Base-by-base conservation (phyloP, 2,888 invertebrate genomes). In the Pachycephus smyrnensis region DNA sequence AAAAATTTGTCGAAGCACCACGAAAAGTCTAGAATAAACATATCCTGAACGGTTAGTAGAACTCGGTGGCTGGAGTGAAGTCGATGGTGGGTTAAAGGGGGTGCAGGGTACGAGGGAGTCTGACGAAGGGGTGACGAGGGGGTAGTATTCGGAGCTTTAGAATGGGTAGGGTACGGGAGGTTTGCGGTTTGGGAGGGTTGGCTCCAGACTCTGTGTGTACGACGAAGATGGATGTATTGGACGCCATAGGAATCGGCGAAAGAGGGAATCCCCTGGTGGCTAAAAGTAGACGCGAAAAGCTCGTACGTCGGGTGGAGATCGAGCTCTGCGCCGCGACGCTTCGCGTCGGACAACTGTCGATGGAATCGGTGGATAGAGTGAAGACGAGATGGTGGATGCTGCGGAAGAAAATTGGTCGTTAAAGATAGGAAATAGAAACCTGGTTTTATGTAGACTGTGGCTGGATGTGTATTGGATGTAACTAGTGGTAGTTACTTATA, bases 1-100 rank as follows among this genome's bases (percentile, higher is more conserved):
- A 86, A 88, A 89, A 88, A 88, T 88, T 86, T 85, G 86, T 86
- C 84, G 79, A 82, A 86, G 80, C 79, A 81, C 79, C 80, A 80
- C 78, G 82, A 84, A 87, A 87, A 89, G 85, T 81, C 84, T 82
- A 84, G 86, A 89, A 89, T 88, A 87, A 88, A 89, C 87, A 89
- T 89, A 88, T 88, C 87, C 87, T 82, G 88, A 89, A 90, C 84
- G 89, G 89, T 89, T 89, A 88, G 89, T 89, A 89, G 87, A 84
- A 83, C 23, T 23, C 40, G 40, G 40, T 55, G 40, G 9, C 40
- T 55, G 40, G 40, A 55, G 23, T 9, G 40, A 55, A 55, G 40
- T 55, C 40, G 40, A 9, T 23, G 40, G 40, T 55, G 40, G 40
- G 82, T 82, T 80, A 73, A 23, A 33, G 35, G 75, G 69, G 80